Conservation (phyloP, 1,140 invertebrate genomes). For the Pseudomyrmex dendroicus region DNA sequence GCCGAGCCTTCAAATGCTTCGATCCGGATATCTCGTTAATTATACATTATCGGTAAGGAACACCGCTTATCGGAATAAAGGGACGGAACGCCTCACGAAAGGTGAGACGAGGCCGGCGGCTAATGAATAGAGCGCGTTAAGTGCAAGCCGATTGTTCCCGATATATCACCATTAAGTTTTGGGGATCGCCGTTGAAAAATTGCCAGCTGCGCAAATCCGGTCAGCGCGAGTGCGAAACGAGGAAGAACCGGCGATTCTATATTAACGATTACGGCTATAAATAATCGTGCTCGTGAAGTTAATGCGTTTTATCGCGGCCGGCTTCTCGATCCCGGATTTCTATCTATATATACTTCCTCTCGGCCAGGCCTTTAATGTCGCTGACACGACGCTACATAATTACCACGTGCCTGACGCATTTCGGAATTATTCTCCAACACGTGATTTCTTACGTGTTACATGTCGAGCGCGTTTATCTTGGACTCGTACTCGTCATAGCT, state of each 20-base stretch:
- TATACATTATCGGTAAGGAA: constrained; percentile 59
- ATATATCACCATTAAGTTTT: constrained; percentile 50
- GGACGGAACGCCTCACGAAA: constrained; percentile 33
- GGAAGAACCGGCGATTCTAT: background rate
- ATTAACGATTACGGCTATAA: constrained; percentile 54
- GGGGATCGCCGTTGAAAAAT: constrained; percentile 37
- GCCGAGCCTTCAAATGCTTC: constrained; percentile 50
- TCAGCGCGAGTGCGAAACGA: background rate
- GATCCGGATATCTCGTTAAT: constrained; percentile 46
- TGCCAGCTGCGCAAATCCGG: constrained; percentile 11
- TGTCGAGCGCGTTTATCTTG: background rate
- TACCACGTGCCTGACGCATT: background rate
- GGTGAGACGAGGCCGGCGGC: background rate
- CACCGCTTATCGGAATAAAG: constrained; percentile 47
- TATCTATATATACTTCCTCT: constrained; percentile 8
- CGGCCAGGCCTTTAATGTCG: background rate
- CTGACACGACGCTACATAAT: constrained; percentile 17
- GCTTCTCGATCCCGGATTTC: constrained; percentile 33
- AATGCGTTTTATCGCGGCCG: constrained; percentile 30
- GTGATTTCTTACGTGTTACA: constrained; percentile 42
- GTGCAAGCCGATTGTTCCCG: constrained; percentile 51
- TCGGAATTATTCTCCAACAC: constrained; percentile 19
- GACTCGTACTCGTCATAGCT: constrained; percentile 13
- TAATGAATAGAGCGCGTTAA: constrained; percentile 41
- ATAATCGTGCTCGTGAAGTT: constrained; percentile 7